Base-by-base conservation (phyloP, 35 echinoderm and acorn worm genomes). In the Holothuria glaberrima region DNA sequence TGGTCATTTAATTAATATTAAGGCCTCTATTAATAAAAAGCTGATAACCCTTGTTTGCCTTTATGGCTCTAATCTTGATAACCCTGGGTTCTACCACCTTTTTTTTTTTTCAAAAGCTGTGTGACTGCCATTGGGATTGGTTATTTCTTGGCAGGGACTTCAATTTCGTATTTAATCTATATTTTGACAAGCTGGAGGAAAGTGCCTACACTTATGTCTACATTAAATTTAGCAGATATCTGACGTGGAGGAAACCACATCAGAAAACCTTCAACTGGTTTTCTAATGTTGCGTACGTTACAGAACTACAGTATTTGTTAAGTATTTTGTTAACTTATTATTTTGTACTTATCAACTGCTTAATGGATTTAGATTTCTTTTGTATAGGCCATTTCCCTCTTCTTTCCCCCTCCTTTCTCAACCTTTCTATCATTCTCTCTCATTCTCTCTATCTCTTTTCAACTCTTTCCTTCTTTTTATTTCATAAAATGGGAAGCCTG, bases 101-200 rank as follows among this genome's bases (percentile, higher is more conserved):
- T 18, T 74, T 74, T 31, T 31, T 20, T 74, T 31, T 31, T 20
- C 34, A 19, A 31, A 34, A 74, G 34, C 5, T 74, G 1, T 2
- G 25, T 18, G 26, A 74, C 30, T 31, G 5, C 34, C 2, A 74
- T 18, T 31, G 30, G 25, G 25, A 74, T 34, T 74, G 5, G 4
- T 30, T 74, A 3, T 31, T 74, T 30, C 1, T 74, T 31, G 71
- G 34, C 3, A 21, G 71, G 18, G 71, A 74, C 17, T 74, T 74
- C 34, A 74, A 74, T 30, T 74, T 74, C 30, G 71, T 74, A 24
- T 36, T 30, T 74, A 74, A 74, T 74, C 30, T 74, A 34, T 3
- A 74, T 18, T 1, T 28, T 2, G 71, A 74, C 34, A 74, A 74
- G 25, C 5, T 34, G 3, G 71, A 30, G 30, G 30, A 5, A 9